phyloP scores from a whole-genome alignment of 1,140 invertebrate genomes.

The Drosophila biarmipes region DNA sequence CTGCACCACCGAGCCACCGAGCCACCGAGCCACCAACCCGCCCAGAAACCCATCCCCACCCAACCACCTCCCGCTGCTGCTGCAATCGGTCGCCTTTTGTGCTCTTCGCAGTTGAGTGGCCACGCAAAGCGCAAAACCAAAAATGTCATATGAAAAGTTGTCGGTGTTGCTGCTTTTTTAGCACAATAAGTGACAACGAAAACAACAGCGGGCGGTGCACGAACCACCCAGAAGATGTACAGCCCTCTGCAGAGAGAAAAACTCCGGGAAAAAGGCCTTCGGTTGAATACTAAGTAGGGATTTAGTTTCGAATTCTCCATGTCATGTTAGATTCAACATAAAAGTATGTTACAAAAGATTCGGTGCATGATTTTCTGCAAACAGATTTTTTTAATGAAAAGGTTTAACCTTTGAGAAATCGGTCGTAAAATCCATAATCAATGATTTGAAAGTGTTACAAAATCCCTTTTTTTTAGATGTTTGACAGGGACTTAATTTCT shows the following conservation, averaged over 20 bases:
- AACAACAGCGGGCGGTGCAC: slow-evolving; percentile 79
- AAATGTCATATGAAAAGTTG: slow-evolving; percentile 79
- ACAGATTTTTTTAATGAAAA: too few relatives aligned
- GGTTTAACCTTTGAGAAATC: too few relatives aligned
- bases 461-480: too few relatives aligned
- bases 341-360: too few relatives aligned
- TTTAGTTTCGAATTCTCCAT: too few relatives aligned
- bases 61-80: slow-evolving; percentile 15
- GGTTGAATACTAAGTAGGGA: neutral
- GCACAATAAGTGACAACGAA: slow-evolving; percentile 82
- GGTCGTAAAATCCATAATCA: too few relatives aligned
- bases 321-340: too few relatives aligned
- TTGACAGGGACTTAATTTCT: too few relatives aligned
- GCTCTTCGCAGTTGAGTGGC: slow-evolving; percentile 83
- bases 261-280: neutral
- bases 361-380: too few relatives aligned
- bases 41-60: neutral
- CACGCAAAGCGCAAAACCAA: slow-evolving; percentile 77
- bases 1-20: slow-evolving; percentile 18
- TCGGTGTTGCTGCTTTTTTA: slow-evolving; percentile 30
- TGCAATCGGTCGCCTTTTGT: slow-evolving; percentile 78
- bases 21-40: slow-evolving; percentile 3
- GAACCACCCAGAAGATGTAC: slow-evolving; percentile 42
- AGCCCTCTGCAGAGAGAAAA: neutral
- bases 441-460: too few relatives aligned